A percentile compares a stretch with the other conserved stretches of the same genome.
Evolutionary conservation across 2,888 invertebrate species (phyloP).

Genomic region (Amiota communis): DNA sequence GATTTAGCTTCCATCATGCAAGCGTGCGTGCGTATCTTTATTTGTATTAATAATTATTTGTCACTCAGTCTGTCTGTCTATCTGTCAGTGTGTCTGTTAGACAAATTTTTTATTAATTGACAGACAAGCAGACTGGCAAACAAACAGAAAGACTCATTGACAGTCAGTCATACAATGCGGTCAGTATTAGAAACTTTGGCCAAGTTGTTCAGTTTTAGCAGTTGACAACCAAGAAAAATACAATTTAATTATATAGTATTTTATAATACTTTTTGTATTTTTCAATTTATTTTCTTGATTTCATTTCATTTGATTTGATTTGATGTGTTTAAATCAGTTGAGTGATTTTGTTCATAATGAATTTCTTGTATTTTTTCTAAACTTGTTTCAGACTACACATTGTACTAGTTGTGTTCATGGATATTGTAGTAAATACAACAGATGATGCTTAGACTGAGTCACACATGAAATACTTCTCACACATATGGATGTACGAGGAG

Average conservation of each 20-base stretch:
- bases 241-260: too few species aligned
- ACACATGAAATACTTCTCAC: too few species aligned
- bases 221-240: too few species aligned
- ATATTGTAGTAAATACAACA: too few species aligned
- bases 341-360: background rate
- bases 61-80: background rate
- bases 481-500: too few species aligned
- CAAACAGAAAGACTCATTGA: background rate
- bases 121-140: background rate
- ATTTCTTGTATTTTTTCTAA: background rate
- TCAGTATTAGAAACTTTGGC: background rate
- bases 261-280: conserved; percentile 10
- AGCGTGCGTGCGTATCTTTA: background rate
- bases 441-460: too few species aligned
- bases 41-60: background rate
- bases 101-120: background rate
- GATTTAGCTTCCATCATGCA: background rate
- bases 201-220: background rate
- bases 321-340: conserved; percentile 37
- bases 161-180: background rate
- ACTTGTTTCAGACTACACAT: too few species aligned
- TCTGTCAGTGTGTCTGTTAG: conserved; percentile 9
- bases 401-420: too few species aligned
- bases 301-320: conserved; percentile 29
- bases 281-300: conserved; percentile 21